A percentile compares a stretch with the other conserved stretches of the same genome.
These are phyloP conservation scores for Sebastes schlegelii DNA, from an alignment of 2,113 vertebrate species.

Conservation along the genomic window DNA sequence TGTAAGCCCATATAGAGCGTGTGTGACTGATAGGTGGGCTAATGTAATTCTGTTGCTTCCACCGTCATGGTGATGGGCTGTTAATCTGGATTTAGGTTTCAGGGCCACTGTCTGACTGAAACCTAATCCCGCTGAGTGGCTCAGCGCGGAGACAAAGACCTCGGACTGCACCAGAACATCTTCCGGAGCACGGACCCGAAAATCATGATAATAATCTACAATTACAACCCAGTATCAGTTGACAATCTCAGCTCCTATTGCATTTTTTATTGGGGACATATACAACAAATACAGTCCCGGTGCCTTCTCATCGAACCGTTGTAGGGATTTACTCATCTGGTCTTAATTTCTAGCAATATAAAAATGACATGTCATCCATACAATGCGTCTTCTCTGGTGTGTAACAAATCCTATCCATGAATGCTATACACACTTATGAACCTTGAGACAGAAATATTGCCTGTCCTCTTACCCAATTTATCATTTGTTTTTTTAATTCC, in stretches of 20 bases:
- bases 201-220: neutral
- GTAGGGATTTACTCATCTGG: neutral
- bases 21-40: constrained; percentile 65
- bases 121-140: constrained; percentile 71
- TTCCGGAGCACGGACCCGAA: neutral
- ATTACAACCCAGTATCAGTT: neutral
- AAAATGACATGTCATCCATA: neutral
- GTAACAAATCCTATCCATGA: neutral
- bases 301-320: neutral
- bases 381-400: neutral
- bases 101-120: constrained; percentile 61
- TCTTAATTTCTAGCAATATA: neutral
- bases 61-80: constrained; percentile 55
- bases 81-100: constrained; percentile 80
- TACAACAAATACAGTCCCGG: neutral
- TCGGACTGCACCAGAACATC: neutral
- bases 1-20: constrained; percentile 36
- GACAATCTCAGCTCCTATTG: neutral
- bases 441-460: neutral
- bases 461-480: neutral
- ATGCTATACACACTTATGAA: neutral
- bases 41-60: constrained; percentile 66
- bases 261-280: neutral
- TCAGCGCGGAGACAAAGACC: constrained; percentile 52
- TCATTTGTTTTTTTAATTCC: neutral